phyloP scores from a whole-genome alignment of 2,888 invertebrate genomes.

The Drosophila differens region DNA sequence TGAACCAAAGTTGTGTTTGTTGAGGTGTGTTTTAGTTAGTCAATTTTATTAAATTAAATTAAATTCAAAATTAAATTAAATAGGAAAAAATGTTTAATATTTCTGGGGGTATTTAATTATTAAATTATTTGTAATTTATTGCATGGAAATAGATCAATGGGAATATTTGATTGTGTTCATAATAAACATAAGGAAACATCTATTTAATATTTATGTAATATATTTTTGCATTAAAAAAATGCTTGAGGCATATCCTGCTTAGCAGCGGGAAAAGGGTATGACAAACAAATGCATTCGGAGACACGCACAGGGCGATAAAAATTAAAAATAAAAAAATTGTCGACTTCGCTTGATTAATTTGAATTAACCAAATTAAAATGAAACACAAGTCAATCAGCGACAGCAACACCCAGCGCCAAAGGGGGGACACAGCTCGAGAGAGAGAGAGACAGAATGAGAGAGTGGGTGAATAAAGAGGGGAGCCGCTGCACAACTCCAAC shows the following conservation, averaged over 20 bases:
- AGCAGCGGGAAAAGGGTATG: neutral
- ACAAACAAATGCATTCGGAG: conserved; percentile 46
- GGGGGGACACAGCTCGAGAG: conserved; percentile 11
- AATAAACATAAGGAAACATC: neutral
- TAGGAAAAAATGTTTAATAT: neutral
- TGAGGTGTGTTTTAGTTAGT: neutral
- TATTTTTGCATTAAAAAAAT: neutral
- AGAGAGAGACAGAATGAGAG: neutral
- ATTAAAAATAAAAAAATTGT: conserved; percentile 53
- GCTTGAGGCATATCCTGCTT: neutral
- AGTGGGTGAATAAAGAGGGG: conserved; percentile 1
- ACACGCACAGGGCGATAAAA: conserved; percentile 38
- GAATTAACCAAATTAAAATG: conserved; percentile 85
- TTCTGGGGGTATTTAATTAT: neutral
- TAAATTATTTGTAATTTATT: neutral
- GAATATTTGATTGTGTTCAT: neutral
- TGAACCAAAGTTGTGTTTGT: too few species aligned
- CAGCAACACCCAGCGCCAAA: conserved; percentile 68
- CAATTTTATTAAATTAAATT: neutral
- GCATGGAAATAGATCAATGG: neutral
- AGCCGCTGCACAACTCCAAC: conserved; percentile 28
- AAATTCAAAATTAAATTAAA: neutral
- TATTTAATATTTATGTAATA: rapidly evolving
- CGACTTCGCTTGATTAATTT: conserved; percentile 84
- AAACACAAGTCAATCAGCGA: conserved; percentile 82